phyloP scores from a whole-genome alignment of 1,140 invertebrate genomes.

The Coptotermes formosanus region DNA sequence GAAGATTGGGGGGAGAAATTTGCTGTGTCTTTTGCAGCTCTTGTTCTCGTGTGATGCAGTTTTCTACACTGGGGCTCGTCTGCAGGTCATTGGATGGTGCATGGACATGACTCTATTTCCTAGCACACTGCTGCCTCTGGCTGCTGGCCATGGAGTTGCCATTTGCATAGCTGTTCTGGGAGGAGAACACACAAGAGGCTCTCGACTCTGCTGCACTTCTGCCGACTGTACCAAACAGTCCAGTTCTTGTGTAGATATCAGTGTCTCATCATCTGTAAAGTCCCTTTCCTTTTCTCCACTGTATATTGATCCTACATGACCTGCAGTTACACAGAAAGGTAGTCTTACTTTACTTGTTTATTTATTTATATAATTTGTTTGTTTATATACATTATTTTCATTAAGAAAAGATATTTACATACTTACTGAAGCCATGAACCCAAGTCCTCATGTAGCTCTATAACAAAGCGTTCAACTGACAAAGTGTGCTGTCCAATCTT shows the following conservation, averaged over 20 bases:
- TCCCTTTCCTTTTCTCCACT: background rate
- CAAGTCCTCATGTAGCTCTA: too few relatives aligned
- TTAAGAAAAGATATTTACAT: too few relatives aligned
- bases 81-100: background rate
- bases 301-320: background rate
- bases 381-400: too few relatives aligned
- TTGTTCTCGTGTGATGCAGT: background rate
- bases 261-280: background rate
- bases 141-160: background rate
- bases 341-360: too few relatives aligned
- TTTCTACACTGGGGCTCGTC: background rate
- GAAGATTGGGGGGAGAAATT: too few relatives aligned
- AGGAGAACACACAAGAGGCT: background rate
- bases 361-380: too few relatives aligned
- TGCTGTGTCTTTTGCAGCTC: too few relatives aligned
- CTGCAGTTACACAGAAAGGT: too few relatives aligned
- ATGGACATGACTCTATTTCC: background rate
- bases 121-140: background rate
- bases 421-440: too few relatives aligned
- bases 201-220: background rate
- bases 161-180: background rate
- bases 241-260: background rate
- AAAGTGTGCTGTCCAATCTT: too few relatives aligned
- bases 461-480: too few relatives aligned
- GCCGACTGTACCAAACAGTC: background rate